Evolutionary conservation across 2,113 vertebrate genomes (phyloP).

Genomic region (Marmota flaviventris): DNA sequence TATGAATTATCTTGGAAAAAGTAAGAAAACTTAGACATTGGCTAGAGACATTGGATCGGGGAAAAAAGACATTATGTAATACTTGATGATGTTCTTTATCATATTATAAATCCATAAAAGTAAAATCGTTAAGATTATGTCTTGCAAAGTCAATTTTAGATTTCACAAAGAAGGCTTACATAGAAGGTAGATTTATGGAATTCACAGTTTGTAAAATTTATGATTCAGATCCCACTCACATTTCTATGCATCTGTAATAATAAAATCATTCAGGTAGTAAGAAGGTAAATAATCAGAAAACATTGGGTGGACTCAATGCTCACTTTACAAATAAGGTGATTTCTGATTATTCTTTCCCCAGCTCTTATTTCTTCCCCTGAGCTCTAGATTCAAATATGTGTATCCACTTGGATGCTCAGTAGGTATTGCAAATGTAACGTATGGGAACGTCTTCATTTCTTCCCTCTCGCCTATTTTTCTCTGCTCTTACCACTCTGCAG

Average conservation of each 20-base stretch:
- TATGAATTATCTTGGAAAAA: background rate
- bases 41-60: background rate
- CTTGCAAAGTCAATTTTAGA: background rate
- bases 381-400: background rate
- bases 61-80: background rate
- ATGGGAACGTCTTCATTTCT: background rate
- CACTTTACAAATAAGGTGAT: background rate
- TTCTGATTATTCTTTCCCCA: background rate
- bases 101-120: slow-evolving; percentile 1
- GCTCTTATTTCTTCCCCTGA: background rate
- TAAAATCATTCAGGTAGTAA: background rate
- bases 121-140: background rate
- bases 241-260: background rate
- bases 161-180: slow-evolving; percentile 12
- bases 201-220: background rate
- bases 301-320: background rate
- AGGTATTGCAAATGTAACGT: background rate
- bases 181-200: background rate
- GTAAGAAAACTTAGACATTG: background rate
- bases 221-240: background rate
- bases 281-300: background rate
- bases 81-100: background rate
- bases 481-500: background rate
- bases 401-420: background rate
- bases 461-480: background rate